Percentiles rank a stretch among this genome's conserved stretches.
phyloP scores from a whole-genome alignment of 2,113 vertebrate species.

The Hippopotamus amphibius region DNA sequence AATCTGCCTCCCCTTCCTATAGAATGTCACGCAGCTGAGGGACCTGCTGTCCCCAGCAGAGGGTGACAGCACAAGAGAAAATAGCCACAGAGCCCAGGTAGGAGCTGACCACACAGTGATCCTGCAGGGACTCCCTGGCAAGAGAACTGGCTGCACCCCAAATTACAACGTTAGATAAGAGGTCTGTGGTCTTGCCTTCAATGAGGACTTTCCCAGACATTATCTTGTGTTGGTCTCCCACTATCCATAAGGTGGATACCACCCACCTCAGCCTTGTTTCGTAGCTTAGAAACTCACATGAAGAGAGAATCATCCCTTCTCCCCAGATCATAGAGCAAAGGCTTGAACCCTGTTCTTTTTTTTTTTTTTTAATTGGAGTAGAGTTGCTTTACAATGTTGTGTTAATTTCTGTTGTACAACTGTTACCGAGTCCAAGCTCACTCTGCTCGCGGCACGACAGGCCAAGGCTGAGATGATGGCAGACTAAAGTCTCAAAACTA shows the following conservation, averaged over 20 bases:
- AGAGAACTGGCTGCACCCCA: no score
- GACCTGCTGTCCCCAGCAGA: background rate
- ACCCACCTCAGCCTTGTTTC: background rate
- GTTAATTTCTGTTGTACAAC: no score
- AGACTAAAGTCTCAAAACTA: no score
- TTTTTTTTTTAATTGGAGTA: no score
- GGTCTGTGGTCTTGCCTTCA: background rate
- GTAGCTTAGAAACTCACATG: background rate
- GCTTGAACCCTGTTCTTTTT: background rate
- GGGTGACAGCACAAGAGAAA: background rate
- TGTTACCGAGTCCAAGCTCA: no score
- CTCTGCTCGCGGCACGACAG: no score
- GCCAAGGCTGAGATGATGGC: no score
- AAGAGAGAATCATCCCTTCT: background rate
- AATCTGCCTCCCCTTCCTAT: background rate
- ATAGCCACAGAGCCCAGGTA: background rate
- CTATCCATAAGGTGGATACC: background rate
- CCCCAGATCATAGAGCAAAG: background rate
- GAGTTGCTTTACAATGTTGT: no score
- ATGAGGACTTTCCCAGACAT: background rate
- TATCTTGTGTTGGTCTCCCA: background rate
- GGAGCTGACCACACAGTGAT: fast-evolving
- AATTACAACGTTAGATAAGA: background rate
- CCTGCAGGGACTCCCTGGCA: background rate
- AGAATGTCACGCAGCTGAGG: background rate